Evolutionary conservation across 2,797 vertebrate species (phyloP), one percentile per base, ranked within the genome.

Genomic region (Pagetopsis macropterus): DNA sequence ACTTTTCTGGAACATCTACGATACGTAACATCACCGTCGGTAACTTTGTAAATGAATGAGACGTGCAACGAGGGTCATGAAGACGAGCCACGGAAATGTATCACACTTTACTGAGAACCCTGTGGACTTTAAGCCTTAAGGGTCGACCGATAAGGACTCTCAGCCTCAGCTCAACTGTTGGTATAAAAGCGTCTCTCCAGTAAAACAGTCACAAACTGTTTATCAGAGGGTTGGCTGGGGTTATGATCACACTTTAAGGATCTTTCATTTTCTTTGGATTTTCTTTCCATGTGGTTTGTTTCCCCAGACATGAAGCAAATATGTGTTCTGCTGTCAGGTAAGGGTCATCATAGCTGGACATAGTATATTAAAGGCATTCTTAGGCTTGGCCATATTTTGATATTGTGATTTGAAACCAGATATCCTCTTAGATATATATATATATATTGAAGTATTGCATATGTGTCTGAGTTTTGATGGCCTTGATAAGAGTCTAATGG

Each of bases 301-400:
- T 61, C 76, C 50, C 3, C 65, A 86, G 76, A 72, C 65, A 94
- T 94, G 94, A 88, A 78, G 81, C 37, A 19, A 19, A 56, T 86
- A 10, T 51, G 90, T 23, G 11, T 88, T 67, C 58, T 91, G 31
- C 77, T 93, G 17, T 66, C 90, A 72, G 93, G 94, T 95, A 90
- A 92, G 88, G 31, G 10, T 37, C 10, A 19, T 37, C 4, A 65
- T n/a, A 23, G 17, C 7, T 41, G 3, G 19, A 44, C 33, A 14
- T 43, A 48, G 7, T 62, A 9, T 67, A 12, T 4, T 15, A 9
- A 27, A 37, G 33, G 33, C 8, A 37, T 37, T 37, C 33, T 37
- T 37, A 37, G 33, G 33, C 33, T 37, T 37, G 33, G 27, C 27
- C 27, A 37, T 37, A 37, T 37, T 37, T 27, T 27, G 27, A 27